Evolutionary conservation across 2,113 vertebrate species (phyloP).

Genomic region (Scolopax mira): DNA sequence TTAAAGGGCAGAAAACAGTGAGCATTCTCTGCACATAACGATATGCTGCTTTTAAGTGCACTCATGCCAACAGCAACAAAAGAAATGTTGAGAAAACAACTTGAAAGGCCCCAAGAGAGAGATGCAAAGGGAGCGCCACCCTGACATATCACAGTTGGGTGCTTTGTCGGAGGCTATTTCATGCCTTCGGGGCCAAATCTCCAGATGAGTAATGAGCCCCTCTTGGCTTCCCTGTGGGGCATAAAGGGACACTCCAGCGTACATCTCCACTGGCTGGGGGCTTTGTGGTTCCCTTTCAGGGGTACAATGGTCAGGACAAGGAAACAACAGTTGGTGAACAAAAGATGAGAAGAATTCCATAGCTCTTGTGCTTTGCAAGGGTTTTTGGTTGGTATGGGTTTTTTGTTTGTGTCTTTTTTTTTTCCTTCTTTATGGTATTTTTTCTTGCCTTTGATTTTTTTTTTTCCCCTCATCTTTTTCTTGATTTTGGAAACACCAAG

Average conservation of each 20-base stretch:
- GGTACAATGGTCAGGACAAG: neutral
- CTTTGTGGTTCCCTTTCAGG: conserved; percentile 12
- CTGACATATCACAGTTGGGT: conserved; percentile 43
- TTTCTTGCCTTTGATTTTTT: neutral
- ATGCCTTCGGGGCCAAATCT: conserved; percentile 45
- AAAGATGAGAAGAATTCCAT: conserved; percentile 14
- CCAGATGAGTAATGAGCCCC: conserved; percentile 58
- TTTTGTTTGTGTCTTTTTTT: neutral
- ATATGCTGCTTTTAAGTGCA: conserved; percentile 70
- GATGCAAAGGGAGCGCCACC: conserved; percentile 30
- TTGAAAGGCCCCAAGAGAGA: conserved; percentile 62
- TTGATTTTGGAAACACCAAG: neutral
- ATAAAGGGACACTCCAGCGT: conserved; percentile 10
- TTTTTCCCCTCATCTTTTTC: neutral
- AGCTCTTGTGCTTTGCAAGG: neutral
- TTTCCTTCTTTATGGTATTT: neutral
- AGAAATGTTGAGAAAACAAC: conserved; percentile 74
- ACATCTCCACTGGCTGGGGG: neutral
- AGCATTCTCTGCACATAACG: conserved; percentile 69
- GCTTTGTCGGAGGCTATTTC: conserved; percentile 64
- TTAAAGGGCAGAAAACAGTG: conserved; percentile 68
- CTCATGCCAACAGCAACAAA: conserved; percentile 71
- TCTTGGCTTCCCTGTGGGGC: neutral
- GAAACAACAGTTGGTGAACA: conserved; percentile 14
- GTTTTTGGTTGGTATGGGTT: too few species aligned